Evolutionary conservation across 2,888 invertebrate genomes (phyloP), one percentile per base, ranked within the genome.

Genomic region (Pristionchus mayeri): DNA sequence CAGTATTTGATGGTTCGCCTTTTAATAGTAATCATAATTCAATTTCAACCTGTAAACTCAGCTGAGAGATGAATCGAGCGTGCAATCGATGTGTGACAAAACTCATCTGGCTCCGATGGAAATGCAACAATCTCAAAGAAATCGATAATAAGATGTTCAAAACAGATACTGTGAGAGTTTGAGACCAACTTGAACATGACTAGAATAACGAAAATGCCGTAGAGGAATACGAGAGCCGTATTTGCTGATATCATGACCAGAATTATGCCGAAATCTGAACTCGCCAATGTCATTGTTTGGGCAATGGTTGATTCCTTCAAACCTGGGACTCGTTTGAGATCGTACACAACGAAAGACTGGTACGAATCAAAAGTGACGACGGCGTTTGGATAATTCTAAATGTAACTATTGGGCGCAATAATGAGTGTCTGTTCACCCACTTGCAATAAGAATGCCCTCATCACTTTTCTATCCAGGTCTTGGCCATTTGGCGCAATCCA

Each of bases 271-370:
- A 71, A 71, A 4, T n/a, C 71, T 71, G 44, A 67, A 11, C n/a
- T n/a, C n/a, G n/a, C n/a, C n/a, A n/a, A n/a, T n/a, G n/a, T n/a
- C n/a, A n/a, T n/a, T n/a, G n/a, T n/a, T n/a, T n/a, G 4, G 6
- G 2, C 4, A 3, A 37, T 63, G 16, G 21, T 44, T 71, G 37
- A n/a, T 24, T 0, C 9, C 24, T n/a, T 34, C 6, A n/a, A 18
- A 71, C 71, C 71, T 44, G 71, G 1, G 3, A 71, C 37, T 44
- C 0, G 9, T 11, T 44, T 16, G n/a, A 71, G 9, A 71, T 71
- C 40, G 24, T 71, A 71, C 21, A 71, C 71, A 11, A 71, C 44
- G 24, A 71, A 71, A 18, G 71, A 71, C 13, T 71, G 37, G 40
- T 71, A 71, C 4, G 4, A 2, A n/a, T 71, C 71, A 24, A 71